Evolutionary conservation across 2,797 vertebrate species (phyloP).

Genomic region (Thunnus albacares): DNA sequence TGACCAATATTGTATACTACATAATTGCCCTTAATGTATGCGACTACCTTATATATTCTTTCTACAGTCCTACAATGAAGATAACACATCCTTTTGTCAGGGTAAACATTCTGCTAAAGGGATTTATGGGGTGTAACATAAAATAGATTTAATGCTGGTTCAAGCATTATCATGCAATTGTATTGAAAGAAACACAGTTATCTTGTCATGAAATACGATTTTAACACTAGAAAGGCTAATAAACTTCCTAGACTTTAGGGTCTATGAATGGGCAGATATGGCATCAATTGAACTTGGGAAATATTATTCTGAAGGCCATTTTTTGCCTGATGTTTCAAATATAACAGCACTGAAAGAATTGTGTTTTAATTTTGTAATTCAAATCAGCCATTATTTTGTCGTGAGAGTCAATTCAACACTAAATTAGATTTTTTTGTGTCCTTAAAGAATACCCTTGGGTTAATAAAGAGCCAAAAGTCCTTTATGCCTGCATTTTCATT

Average conservation of each 20-base stretch:
- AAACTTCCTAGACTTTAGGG: constrained; percentile 14
- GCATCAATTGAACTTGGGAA: constrained; percentile 16
- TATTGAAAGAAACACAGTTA: constrained; percentile 19
- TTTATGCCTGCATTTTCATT: constrained; percentile 56
- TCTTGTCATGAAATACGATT: constrained; percentile 30
- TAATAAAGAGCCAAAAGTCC: constrained; percentile 44
- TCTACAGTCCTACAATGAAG: background rate
- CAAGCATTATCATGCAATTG: constrained; percentile 1
- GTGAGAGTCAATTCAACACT: constrained; percentile 37
- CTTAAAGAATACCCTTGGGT: constrained; percentile 29
- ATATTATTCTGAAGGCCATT: constrained; percentile 18
- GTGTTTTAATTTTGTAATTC: constrained; percentile 46
- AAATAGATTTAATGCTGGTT: constrained; percentile 18
- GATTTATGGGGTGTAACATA: constrained; percentile 34
- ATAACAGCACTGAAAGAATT: background rate
- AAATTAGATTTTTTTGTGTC: constrained; percentile 32
- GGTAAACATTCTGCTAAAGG: background rate
- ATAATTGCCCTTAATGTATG: background rate
- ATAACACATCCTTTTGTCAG: constrained; percentile 12
- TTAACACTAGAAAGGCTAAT: constrained; percentile 31
- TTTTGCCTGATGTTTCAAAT: constrained; percentile 26
- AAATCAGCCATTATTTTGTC: constrained; percentile 41
- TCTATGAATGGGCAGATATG: constrained; percentile 28
- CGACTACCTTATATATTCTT: constrained; percentile 3
- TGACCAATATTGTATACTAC: background rate